Evolutionary conservation across 2,797 vertebrate species (phyloP), one percentile per base, ranked within the genome.

Genomic region (Propithecus perrieri): DNA sequence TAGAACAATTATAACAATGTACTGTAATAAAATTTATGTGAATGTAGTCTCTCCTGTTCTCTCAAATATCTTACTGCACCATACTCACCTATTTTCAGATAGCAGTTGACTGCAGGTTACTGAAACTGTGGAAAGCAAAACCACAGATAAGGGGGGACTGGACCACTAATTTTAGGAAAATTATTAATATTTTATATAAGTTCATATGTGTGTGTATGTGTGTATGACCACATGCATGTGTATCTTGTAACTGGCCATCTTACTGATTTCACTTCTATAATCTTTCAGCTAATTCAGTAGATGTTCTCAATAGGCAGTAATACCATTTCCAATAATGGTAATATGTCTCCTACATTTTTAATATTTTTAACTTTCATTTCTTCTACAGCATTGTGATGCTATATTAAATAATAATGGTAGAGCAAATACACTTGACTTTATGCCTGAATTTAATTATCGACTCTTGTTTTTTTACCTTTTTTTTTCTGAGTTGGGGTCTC

Each of bases 281-380:
- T 57, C 26, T 75, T 61, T 57, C 12, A 67, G 7, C 30, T 75
- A 57, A 75, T 79, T 80, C 38, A 43, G 24, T 28, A 78, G 22
- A 65, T 78, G 24, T 48, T 91, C 81, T 94, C 46, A 46, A 38
- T 46, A 89, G 72, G 17, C 7, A 89, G 30, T 65, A 15, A 24
- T 65, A 90, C 17, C 41, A 80, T 88, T 81, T 95, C 46, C 72
- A 85, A 81, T 76, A 71, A 69, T 72, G 43, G 53, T 89, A 69
- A 46, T 78, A 55, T 89, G 38, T 78, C 33, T 46, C 22, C 35
- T 72, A 17, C 5, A n/a, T 92, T 95, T 80, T 80, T 80, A 57
- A 41, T 81, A 33, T 75, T 74, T 78, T 91, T 57, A 72, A 74
- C 26, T 84, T 93, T 95, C 7, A 61, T 86, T 92, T 92, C 18